A percentile compares a stretch with the other conserved stretches of the same genome.
Evolutionary conservation across 92 coral and sea anemone genomes (phyloP).

Genomic region (Palythoa caribaeorum): DNA sequence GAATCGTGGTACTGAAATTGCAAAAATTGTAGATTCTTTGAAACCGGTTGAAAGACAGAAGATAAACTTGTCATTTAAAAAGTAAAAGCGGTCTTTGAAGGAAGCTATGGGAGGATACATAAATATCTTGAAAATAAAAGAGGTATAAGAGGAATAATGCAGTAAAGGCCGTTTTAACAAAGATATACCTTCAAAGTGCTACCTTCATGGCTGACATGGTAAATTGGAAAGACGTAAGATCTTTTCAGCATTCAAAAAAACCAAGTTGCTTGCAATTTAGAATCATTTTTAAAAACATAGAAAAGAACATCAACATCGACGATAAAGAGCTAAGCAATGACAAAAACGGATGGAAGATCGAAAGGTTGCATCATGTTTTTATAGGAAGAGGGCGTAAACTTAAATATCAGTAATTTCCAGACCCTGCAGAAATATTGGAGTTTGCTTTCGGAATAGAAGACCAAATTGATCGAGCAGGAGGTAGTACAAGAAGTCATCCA

Average conservation of each 20-base stretch:
- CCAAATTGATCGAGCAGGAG: constrained; percentile 53
- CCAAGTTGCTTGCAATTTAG: background rate
- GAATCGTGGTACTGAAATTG: constrained; percentile 28
- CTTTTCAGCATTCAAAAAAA: background rate
- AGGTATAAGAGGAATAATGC: too few species aligned
- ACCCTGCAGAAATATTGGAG: constrained; percentile 67
- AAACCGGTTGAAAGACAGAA: background rate
- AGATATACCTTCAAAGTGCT: too few species aligned
- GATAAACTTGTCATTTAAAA: too few species aligned
- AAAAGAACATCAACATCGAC: background rate
- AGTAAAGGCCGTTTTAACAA: too few species aligned
- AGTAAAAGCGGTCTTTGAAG: too few species aligned
- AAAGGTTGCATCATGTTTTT: constrained; percentile 58
- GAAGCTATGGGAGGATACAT: too few species aligned
- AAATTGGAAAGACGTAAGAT: too few species aligned
- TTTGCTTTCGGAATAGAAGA: constrained; percentile 67
- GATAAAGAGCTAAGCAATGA: constrained; percentile 1
- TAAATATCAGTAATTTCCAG: constrained; percentile 68
- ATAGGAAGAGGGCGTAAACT: constrained; percentile 67
- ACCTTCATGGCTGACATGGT: too few species aligned
- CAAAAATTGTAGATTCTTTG: background rate
- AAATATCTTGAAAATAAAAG: too few species aligned
- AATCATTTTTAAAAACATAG: background rate
- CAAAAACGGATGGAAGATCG: constrained; percentile 44
- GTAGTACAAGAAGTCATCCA: constrained; percentile 72